These are phyloP conservation scores for Brienomyrus longianalis DNA, from an alignment of 2,113 vertebrate genomes.

Conservation along the genomic window DNA sequence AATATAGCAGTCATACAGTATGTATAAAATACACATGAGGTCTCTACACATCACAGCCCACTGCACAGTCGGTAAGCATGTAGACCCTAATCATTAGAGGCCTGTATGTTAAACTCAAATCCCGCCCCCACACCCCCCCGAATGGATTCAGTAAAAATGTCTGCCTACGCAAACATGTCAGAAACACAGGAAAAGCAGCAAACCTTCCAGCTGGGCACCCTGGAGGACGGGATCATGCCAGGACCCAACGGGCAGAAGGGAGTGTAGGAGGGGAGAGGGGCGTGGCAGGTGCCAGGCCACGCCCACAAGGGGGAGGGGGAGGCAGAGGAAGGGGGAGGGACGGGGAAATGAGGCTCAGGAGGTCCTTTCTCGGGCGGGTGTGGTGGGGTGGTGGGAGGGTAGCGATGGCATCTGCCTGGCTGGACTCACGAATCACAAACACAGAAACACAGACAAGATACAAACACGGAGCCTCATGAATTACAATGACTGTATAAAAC, in stretches of 20 bases:
- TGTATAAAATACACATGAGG: neutral
- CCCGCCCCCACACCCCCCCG: neutral
- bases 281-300: slow-evolving; percentile 69
- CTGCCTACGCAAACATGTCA: neutral
- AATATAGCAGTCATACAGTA: neutral
- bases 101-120: neutral
- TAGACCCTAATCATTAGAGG: neutral
- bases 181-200: slow-evolving; percentile 42
- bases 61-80: neutral
- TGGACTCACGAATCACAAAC: slow-evolving; percentile 52
- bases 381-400: slow-evolving; percentile 66
- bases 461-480: slow-evolving; percentile 7
- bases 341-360: slow-evolving; percentile 68
- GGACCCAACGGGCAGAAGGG: slow-evolving; percentile 79
- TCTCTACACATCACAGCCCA: neutral
- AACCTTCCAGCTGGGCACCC: slow-evolving; percentile 95
- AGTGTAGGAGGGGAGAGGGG: slow-evolving; percentile 68
- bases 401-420: slow-evolving; percentile 81
- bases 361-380: slow-evolving; percentile 61
- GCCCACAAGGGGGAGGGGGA: slow-evolving; percentile 53
- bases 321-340: slow-evolving; percentile 60
- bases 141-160: neutral
- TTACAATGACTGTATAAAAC: neutral
- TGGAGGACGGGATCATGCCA: slow-evolving; percentile 76
- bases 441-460: slow-evolving; percentile 1